Evolutionary conservation across 1,140 invertebrate species (phyloP).

Genomic region (Sinonovacula constricta): DNA sequence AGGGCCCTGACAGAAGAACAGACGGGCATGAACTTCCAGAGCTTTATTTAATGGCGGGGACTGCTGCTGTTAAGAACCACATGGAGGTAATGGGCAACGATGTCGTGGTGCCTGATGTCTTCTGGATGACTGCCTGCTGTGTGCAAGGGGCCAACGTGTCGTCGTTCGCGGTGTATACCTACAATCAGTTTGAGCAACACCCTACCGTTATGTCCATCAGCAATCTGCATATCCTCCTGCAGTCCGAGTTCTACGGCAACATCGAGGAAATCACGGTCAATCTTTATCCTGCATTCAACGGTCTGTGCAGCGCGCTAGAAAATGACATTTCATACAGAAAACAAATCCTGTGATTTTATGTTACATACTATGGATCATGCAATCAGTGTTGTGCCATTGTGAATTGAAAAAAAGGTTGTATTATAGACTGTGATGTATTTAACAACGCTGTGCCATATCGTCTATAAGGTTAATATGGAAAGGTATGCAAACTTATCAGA

Average conservation of each 20-base stretch:
- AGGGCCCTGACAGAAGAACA: neutral
- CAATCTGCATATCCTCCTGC: constrained; percentile 62
- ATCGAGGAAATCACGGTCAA: constrained; percentile 45
- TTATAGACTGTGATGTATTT: too few species aligned
- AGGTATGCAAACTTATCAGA: too few species aligned
- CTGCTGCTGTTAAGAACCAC: constrained; percentile 54
- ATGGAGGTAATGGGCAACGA: constrained; percentile 62
- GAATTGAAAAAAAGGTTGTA: too few species aligned
- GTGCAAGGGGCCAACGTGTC: constrained; percentile 46
- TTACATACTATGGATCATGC: too few species aligned
- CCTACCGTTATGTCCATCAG: constrained; percentile 40
- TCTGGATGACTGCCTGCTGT: constrained; percentile 68
- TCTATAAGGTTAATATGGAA: too few species aligned
- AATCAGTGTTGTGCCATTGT: too few species aligned
- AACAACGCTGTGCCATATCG: too few species aligned
- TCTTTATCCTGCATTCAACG: constrained; percentile 60
- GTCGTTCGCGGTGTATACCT: constrained; percentile 58
- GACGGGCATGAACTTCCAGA: constrained; percentile 29
- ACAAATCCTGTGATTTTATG: neutral
- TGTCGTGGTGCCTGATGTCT: constrained; percentile 62
- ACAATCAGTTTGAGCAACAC: constrained; percentile 45
- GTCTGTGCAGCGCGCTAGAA: constrained; percentile 53
- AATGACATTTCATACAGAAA: constrained; percentile 55
- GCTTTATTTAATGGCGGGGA: constrained; percentile 57
- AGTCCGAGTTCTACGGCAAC: constrained; percentile 57